phyloP scores from a whole-genome alignment of 2,888 invertebrate genomes.

The Tetragnatha montana region DNA sequence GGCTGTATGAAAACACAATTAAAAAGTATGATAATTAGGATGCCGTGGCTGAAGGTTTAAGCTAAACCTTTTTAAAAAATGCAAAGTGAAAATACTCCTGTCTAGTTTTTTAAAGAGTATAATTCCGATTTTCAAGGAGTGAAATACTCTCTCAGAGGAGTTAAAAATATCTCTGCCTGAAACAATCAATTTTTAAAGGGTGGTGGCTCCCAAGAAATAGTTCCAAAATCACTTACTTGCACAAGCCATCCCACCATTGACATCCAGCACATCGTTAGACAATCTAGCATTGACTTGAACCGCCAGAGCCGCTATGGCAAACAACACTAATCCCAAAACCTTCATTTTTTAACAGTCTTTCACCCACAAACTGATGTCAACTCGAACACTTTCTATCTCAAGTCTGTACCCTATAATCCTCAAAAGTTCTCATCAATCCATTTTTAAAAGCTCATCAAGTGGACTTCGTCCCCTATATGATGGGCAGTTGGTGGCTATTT shows the following conservation, averaged over 20 bases:
- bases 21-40: no score
- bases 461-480: background rate
- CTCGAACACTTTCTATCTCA: background rate
- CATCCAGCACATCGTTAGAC: slow-evolving; percentile 12
- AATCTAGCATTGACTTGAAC: background rate
- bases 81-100: no score
- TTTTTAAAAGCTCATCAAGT: background rate
- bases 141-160: no score
- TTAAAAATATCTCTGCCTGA: no score
- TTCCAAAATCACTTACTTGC: slow-evolving; percentile 24
- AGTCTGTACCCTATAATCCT: background rate
- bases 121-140: no score
- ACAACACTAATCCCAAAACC: background rate
- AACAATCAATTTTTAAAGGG: background rate
- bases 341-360: background rate
- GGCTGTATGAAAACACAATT: no score
- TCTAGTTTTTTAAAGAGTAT: no score
- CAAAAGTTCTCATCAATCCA: background rate
- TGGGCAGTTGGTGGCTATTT: background rate
- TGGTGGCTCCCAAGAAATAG: background rate
- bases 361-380: background rate
- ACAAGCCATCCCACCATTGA: slow-evolving; percentile 48
- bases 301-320: background rate
- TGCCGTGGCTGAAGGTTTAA: no score
- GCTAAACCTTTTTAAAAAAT: no score